Conservation (phyloP, 2,888 invertebrate genomes). For the Drosophila macrospina region DNA sequence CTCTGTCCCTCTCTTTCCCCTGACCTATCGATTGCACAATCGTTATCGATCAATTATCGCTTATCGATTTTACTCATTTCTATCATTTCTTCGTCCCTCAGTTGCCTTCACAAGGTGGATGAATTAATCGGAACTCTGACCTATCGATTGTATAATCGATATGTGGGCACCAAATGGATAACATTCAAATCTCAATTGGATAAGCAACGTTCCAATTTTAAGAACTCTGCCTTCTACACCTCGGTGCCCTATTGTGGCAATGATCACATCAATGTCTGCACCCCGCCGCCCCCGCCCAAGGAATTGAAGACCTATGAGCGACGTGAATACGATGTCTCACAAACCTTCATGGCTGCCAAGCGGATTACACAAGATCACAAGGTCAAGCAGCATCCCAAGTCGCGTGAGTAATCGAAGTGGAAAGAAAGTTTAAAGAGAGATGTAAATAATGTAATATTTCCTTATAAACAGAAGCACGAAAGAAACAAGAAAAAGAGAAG, state of each 20-base stretch:
- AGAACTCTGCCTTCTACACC: neutral
- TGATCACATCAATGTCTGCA: constrained; percentile 10
- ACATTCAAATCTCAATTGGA: neutral
- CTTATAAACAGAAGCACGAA: neutral
- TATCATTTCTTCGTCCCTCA: neutral
- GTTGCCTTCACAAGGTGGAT: constrained; percentile 5
- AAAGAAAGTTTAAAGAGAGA: too few relatives aligned
- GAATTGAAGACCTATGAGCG: neutral
- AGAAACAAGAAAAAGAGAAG: neutral
- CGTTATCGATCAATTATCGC: too few relatives aligned
- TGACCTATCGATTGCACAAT: too few relatives aligned
- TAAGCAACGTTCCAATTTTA: neutral
- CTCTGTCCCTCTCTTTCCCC: too few relatives aligned
- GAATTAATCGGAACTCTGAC: neutral
- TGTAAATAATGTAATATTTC: too few relatives aligned
- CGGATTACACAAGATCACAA: neutral
- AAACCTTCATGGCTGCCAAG: constrained; percentile 1
- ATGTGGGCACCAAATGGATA: constrained; percentile 11
- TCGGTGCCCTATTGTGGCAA: constrained; percentile 6
- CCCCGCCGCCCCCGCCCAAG: neutral
- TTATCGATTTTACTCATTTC: too few relatives aligned
- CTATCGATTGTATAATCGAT: constrained; percentile 17
- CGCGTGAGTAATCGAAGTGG: neutral
- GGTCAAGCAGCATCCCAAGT: neutral
- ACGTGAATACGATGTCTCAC: constrained; percentile 12